Evolutionary conservation across 2,797 vertebrate species (phyloP).

Genomic region (Tiaroga cobitis): DNA sequence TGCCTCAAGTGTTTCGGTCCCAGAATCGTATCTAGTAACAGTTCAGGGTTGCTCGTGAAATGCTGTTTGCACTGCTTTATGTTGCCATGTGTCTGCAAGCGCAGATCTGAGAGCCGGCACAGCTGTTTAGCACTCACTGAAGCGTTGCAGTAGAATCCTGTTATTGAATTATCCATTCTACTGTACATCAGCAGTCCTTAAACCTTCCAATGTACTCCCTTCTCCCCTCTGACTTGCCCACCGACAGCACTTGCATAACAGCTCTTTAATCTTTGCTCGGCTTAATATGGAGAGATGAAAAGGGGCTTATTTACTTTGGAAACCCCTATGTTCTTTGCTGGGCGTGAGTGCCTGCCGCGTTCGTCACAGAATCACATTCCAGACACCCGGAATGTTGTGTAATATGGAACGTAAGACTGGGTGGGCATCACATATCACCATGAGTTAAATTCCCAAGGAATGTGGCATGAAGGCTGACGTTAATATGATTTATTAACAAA

Average conservation of each 20-base stretch:
- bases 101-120: slow-evolving; percentile 16
- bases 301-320: slow-evolving; percentile 20
- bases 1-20: not conserved
- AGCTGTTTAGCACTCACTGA: slow-evolving; percentile 17
- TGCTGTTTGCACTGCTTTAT: not conserved
- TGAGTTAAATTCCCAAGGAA: not conserved
- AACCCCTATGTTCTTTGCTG: slow-evolving; percentile 7
- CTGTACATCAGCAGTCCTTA: slow-evolving; percentile 20
- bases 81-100: not conserved
- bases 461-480: not conserved
- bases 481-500: not conserved
- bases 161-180: slow-evolving; percentile 34
- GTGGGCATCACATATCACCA: slow-evolving; percentile 50
- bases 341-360: not conserved
- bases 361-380: slow-evolving; percentile 77
- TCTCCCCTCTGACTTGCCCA: slow-evolving; percentile 32
- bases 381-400: slow-evolving; percentile 73
- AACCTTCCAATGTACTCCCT: not conserved
- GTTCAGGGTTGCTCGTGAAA: slow-evolving; percentile 22
- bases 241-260: slow-evolving; percentile 27
- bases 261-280: slow-evolving; percentile 24
- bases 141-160: slow-evolving; percentile 30
- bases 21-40: not conserved
- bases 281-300: slow-evolving; percentile 15
- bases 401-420: slow-evolving; percentile 72